Base-by-base conservation (phyloP, 2,113 vertebrate genomes). In the Engystomops pustulosus region DNA sequence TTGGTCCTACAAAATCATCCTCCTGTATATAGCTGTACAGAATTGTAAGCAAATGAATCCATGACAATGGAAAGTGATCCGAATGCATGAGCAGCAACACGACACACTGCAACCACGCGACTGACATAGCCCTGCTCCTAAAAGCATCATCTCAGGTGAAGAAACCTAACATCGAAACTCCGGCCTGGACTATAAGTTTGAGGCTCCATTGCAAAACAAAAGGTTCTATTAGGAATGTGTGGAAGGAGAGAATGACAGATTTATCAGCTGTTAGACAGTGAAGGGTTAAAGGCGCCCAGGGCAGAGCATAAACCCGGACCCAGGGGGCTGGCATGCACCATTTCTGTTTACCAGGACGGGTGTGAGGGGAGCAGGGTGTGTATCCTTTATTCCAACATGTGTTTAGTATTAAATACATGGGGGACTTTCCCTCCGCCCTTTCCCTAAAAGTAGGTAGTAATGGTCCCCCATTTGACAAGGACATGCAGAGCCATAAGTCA, bases 371-470 rank as follows among this genome's bases (percentile, higher is more conserved):
- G 49, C 44, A 70, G 62, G 83, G 83, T 58, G 74, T 85, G 83
- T 85, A 85, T 78, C 58, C 74, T 78, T 84, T 78, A 70, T 79
- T 41, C 62, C 18, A 95, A 95, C 96, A 98, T 97, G 93, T 98
- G 97, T 93, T 98, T 96, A 91, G 93, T 93, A 96, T 98, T 98
- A 98, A 88, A 88, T 83, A 74, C 89, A 85, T 89, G 91, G 91
- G 90, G 93, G 92, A 93, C 15, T 92, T 92, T 90, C 90, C 93
- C 93, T 94, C 92, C 91, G 90, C 93, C 90, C 65, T 76, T 76
- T 79, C 62, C 82, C 74, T 85, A 79, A 85, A 85, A 85, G 83
- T 77, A 85, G 83, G 75, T 85, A 85, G 83, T 85, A 79, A 79
- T 70, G 75, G 83, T 70, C 75, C 83, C 82, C 75, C 55, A 85